Evolutionary conservation across 2,797 vertebrate genomes (phyloP), one percentile per base, ranked within the genome.

Genomic region (Sardinella longiceps): DNA sequence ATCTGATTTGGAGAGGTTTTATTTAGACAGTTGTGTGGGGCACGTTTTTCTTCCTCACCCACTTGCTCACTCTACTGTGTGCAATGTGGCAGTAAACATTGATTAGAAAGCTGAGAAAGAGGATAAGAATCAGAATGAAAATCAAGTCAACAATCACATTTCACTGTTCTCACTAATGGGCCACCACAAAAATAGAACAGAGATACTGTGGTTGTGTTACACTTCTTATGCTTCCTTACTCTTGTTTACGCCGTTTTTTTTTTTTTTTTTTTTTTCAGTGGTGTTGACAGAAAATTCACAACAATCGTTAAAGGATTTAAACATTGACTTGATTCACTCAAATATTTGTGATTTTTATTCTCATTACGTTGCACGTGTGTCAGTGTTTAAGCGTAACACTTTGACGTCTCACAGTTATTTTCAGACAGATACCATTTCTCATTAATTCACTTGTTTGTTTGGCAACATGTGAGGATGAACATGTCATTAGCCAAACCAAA

Each of bases 1-100:
- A 88, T 88, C 83, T 81, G 87, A 85, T 88, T 83, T 63, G 11
- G 81, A 18, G 30, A 45, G 43, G 50, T 63, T 85, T 86, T 84
- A 83, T 86, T 86, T 88, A 85, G 83, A 33, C 81, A 15, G 80
- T 60, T 74, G 84, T 70, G 84, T 70, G 80, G 81, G 83, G 46
- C 85, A 77, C 33, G 15, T 37, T 37, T 39, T 43, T 43, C 63
- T 23, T 23, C 0, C 3, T 77, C 70, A 23, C 37, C 18, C 5
- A 77, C 33, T 70, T 25, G 28, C n/a, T 37, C 70, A 43, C 70
- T 77, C 3, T 20, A 6, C 70, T 43, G 5, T 23, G 70, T 77
- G 18, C 37, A 39, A 37, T 77, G 33, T 23, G 5, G 18, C 37
- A 23, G 70, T 43, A 39, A 77, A 77, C 70, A 77, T 37, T 39